Evolutionary conservation across 2,797 vertebrate genomes (phyloP).

Genomic region (Lycodopsis pacificus): DNA sequence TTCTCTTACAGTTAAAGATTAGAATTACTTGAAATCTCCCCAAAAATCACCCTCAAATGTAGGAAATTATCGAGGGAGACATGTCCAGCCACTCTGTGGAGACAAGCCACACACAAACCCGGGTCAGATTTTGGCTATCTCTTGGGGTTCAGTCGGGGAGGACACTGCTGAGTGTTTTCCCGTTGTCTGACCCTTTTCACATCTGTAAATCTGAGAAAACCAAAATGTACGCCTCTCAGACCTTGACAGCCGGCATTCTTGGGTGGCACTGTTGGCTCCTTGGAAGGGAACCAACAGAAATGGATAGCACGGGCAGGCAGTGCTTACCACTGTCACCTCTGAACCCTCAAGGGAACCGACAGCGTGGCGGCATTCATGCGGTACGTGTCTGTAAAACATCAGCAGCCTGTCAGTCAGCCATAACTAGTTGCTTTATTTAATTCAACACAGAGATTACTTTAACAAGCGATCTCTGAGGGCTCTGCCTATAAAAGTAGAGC

Average conservation of each 20-base stretch:
- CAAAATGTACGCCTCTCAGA: conserved; percentile 47
- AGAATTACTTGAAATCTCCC: conserved; percentile 61
- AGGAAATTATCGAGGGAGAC: conserved; percentile 57
- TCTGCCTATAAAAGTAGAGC: conserved; percentile 66
- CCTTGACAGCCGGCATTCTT: conserved; percentile 56
- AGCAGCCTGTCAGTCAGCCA: conserved; percentile 50
- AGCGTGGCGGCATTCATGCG: conserved; percentile 53
- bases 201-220: conserved; percentile 57
- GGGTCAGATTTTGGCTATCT: conserved; percentile 39
- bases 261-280: conserved; percentile 67
- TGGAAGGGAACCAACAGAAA: conserved; percentile 65
- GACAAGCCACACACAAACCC: conserved; percentile 34
- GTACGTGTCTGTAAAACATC: conserved; percentile 73
- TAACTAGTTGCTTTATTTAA: conserved; percentile 73
- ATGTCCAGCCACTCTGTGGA: conserved; percentile 49
- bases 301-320: conserved; percentile 64
- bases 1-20: conserved; percentile 44
- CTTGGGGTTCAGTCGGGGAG: background rate
- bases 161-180: conserved; percentile 37
- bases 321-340: conserved; percentile 68
- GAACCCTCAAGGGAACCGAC: conserved; percentile 67
- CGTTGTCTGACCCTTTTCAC: conserved; percentile 33
- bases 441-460: conserved; percentile 73
- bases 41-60: conserved; percentile 48
- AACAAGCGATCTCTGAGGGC: conserved; percentile 70